phyloP scores from a whole-genome alignment of 2,888 invertebrate genomes.

The Aspidiotus rigidus region DNA sequence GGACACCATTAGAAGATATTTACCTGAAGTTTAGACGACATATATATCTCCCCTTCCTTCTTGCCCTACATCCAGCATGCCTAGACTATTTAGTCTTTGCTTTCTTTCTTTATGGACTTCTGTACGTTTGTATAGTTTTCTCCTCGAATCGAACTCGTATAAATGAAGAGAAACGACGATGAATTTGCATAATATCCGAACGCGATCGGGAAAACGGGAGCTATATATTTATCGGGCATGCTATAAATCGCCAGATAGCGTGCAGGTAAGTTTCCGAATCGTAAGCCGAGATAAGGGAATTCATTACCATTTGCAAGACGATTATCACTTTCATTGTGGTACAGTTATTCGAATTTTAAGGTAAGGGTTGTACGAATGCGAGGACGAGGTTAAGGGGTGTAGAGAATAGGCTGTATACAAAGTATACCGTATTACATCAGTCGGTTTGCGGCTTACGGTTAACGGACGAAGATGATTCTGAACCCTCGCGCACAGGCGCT shows the following conservation, averaged over 20 bases:
- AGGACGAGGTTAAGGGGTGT: background rate
- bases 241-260: slow-evolving; percentile 33
- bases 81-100: no score
- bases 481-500: background rate
- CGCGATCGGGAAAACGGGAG: slow-evolving; percentile 30
- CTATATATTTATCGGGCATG: slow-evolving; percentile 28
- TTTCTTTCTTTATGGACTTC: no score
- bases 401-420: background rate
- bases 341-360: slow-evolving; percentile 14
- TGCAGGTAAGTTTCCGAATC: slow-evolving; percentile 33
- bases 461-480: background rate
- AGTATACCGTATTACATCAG: no score
- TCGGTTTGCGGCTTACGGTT: background rate
- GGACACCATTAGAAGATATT: no score
- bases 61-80: no score
- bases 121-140: no score
- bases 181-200: slow-evolving; percentile 32
- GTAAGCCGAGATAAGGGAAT: slow-evolving; percentile 32
- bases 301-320: slow-evolving; percentile 34
- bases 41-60: no score
- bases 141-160: no score
- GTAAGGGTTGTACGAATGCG: no score
- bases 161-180: slow-evolving; percentile 1
- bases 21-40: no score
- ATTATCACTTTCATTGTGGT: slow-evolving; percentile 33